Base-by-base conservation (phyloP, 2,113 vertebrate genomes). In the Lagopus leucura region DNA sequence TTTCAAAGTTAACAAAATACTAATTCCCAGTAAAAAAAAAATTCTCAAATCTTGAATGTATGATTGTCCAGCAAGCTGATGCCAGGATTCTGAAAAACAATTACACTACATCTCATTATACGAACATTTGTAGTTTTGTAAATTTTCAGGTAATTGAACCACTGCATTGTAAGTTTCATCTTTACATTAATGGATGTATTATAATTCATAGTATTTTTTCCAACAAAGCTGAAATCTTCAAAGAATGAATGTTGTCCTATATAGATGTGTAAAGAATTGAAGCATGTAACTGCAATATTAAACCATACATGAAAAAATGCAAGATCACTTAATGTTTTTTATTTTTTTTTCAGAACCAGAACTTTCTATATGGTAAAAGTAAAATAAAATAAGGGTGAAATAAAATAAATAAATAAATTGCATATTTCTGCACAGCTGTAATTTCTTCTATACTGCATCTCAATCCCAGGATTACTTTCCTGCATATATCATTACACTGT, bases 11-110 rank as follows among this genome's bases (percentile, higher is more conserved):
- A 72, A 32, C 4, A 94, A 84, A 92, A 72, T 34, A 36, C 4
- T 32, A 47, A 88, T 38, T 78, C 28, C 25, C 67, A 65, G 25
- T 21, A 89, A 90, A 89, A 38, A 38, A 82, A 82, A 91, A 61
- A 45, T 82, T 45, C 34, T 92, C 36, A 70, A 57, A 82, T 25
- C 9, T 48, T 77, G 7, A 38, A 19, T 50, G 5, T 27, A 36
- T 25, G 17, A 57, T 47, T n/a, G 19, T 61, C n/a, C 50, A 82
- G 58, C 5, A 80, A 89, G 60, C 11, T 85, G 45, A 92, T 24
- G 45, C 30, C 66, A 2, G 7, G 13, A 57, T 85, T 93, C 55
- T 60, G 67, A 43, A 66, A 87, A 58, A 65, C 25, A 15, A 34
- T 4, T 13, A 45, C 71, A 8, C 4, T 65, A 54, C 32, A 76